These are phyloP conservation scores for Anomalospiza imberbis DNA, from an alignment of 2,797 vertebrate genomes.

Conservation along the genomic window DNA sequence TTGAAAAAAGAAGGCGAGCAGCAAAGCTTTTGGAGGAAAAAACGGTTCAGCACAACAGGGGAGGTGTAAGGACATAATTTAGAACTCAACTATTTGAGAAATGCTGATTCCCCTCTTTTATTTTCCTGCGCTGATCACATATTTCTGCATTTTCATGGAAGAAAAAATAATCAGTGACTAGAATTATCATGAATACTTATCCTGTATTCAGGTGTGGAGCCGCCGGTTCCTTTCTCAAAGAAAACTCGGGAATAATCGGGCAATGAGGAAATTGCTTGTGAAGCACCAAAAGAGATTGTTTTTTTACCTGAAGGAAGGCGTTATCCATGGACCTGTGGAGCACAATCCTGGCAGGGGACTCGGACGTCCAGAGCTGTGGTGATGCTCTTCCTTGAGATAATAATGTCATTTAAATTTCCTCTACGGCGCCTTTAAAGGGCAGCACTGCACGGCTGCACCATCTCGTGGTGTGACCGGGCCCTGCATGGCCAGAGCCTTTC, in stretches of 20 bases:
- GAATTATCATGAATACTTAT: accelerated
- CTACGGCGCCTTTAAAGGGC: background rate
- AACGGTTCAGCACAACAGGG: background rate
- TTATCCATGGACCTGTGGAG: accelerated
- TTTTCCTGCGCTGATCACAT: accelerated
- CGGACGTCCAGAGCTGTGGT: background rate
- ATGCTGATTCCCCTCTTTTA: background rate
- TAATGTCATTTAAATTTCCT: background rate
- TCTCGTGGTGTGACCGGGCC: slow-evolving; percentile 24
- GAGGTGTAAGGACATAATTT: background rate
- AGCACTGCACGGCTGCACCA: slow-evolving; percentile 39
- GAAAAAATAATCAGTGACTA: background rate
- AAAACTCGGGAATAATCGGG: background rate
- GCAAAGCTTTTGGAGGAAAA: background rate
- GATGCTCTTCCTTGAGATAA: background rate
- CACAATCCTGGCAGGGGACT: background rate
- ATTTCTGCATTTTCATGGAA: background rate
- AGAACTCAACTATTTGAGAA: background rate
- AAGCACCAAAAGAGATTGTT: background rate
- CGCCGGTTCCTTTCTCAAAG: background rate
- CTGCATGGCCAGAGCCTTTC: background rate
- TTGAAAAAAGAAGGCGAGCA: background rate
- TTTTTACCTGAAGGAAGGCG: background rate
- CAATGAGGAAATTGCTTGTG: background rate
- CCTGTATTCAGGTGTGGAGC: background rate